A percentile compares a stretch with the other conserved stretches of the same genome.
phyloP scores from a whole-genome alignment of 2,113 vertebrate genomes.

The Puffinus mauretanicus region DNA sequence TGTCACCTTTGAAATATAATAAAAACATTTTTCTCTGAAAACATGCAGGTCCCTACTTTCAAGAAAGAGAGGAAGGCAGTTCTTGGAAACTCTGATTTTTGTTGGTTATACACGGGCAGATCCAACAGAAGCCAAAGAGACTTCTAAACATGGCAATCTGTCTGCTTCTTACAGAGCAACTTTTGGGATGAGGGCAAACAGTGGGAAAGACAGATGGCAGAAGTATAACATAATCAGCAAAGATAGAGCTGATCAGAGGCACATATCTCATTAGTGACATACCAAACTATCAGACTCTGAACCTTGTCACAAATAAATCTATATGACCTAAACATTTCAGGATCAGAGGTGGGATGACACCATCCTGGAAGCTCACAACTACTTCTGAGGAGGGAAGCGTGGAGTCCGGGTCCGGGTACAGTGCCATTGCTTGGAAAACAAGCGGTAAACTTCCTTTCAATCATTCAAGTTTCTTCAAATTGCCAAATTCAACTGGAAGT shows the following conservation, averaged over 20 bases:
- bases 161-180: not conserved
- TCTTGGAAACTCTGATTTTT: not conserved
- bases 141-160: not conserved
- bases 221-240: not conserved
- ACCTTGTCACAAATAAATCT: not conserved
- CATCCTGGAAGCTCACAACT: not conserved
- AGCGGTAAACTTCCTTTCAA: not conserved
- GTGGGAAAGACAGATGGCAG: not conserved
- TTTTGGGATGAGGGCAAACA: not conserved
- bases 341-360: not conserved
- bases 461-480: not conserved
- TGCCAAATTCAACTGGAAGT: not conserved
- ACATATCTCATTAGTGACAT: not conserved
- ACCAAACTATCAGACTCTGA: not conserved
- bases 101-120: not conserved
- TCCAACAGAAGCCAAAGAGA: not conserved
- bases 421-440: not conserved
- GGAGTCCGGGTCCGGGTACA: not conserved
- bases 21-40: not conserved
- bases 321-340: not conserved
- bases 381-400: rapidly evolving
- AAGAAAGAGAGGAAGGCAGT: not conserved
- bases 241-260: not conserved
- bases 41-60: not conserved
- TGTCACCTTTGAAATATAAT: not conserved